These are phyloP conservation scores for Octopus bimaculoides DNA, from an alignment of 1,140 invertebrate species.

Conservation along the genomic window DNA sequence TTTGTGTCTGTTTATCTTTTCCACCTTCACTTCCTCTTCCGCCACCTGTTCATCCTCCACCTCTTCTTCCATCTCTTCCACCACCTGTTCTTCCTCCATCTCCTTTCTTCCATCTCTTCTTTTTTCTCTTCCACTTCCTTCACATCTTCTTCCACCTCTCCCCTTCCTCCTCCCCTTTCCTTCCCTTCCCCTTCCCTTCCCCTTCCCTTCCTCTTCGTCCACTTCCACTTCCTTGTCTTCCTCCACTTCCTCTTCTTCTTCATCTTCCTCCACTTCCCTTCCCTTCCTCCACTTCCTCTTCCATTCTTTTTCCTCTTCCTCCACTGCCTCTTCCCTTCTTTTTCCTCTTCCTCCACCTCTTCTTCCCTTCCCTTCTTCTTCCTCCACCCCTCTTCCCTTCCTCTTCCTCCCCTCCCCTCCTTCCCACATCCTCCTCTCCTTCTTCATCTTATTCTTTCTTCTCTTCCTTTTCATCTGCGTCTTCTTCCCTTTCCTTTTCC, in stretches of 20 bases:
- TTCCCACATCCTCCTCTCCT: neutral
- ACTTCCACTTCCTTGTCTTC: slow-evolving; percentile 11
- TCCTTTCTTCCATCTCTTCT: neutral
- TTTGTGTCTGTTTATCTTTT: neutral
- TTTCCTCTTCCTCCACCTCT: slow-evolving; percentile 12
- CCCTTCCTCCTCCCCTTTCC: slow-evolving; percentile 9
- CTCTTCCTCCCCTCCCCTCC: slow-evolving; percentile 6
- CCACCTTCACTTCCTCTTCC: slow-evolving; percentile 1
- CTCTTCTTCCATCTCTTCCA: neutral
- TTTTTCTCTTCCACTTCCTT: slow-evolving; percentile 14
- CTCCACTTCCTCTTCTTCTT: slow-evolving; percentile 1
- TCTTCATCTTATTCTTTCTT: neutral
- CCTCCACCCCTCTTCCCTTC: neutral
- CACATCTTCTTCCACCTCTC: slow-evolving; percentile 1
- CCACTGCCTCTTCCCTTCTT: neutral
- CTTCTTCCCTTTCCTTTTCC: neutral
- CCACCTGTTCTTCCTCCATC: neutral
- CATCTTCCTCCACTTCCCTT: neutral
- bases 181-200: slow-evolving; percentile 9
- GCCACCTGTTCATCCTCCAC: neutral
- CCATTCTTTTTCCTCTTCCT: neutral
- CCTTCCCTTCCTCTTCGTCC: neutral
- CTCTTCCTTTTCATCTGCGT: neutral
- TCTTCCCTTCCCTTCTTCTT: neutral
- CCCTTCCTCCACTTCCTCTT: neutral